These are phyloP conservation scores for Dryobota labecula DNA, from an alignment of 2,888 invertebrate species.

Conservation along the genomic window DNA sequence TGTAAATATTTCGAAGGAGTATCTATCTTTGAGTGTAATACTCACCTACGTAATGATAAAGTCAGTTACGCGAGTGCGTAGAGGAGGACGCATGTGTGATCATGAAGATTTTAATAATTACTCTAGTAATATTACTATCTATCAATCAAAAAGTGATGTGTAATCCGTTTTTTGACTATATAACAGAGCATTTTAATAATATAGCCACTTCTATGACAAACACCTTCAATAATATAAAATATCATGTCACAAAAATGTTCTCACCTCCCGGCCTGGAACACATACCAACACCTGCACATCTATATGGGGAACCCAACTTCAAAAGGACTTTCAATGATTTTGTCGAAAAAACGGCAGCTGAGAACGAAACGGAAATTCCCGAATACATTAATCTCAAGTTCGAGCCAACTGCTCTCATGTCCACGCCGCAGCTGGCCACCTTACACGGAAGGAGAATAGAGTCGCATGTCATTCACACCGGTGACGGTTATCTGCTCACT, in stretches of 20 bases:
- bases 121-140: conserved; percentile 52
- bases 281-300: background rate
- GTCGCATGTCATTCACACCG: conserved; percentile 77
- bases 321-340: conserved; percentile 67
- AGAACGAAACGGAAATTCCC: conserved; percentile 55
- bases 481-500: conserved; percentile 80
- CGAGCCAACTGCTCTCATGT: conserved; percentile 73
- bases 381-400: conserved; percentile 65
- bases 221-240: conserved; percentile 63
- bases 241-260: conserved; percentile 61
- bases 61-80: conserved; percentile 45
- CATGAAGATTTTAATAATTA: conserved; percentile 59
- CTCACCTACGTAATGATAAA: conserved; percentile 35
- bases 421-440: conserved; percentile 76
- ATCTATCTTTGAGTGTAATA: conserved; percentile 27
- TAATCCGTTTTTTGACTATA: conserved; percentile 60
- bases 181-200: conserved; percentile 67
- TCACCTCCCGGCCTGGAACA: background rate
- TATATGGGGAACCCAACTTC: conserved; percentile 27
- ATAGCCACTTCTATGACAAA: conserved; percentile 58
- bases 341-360: conserved; percentile 62
- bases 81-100: conserved; percentile 46
- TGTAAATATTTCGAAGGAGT: conserved; percentile 49
- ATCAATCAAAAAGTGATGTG: conserved; percentile 65
- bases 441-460: conserved; percentile 78